Evolutionary conservation across 2,113 vertebrate genomes (phyloP).

Genomic region (Promerops cafer): DNA sequence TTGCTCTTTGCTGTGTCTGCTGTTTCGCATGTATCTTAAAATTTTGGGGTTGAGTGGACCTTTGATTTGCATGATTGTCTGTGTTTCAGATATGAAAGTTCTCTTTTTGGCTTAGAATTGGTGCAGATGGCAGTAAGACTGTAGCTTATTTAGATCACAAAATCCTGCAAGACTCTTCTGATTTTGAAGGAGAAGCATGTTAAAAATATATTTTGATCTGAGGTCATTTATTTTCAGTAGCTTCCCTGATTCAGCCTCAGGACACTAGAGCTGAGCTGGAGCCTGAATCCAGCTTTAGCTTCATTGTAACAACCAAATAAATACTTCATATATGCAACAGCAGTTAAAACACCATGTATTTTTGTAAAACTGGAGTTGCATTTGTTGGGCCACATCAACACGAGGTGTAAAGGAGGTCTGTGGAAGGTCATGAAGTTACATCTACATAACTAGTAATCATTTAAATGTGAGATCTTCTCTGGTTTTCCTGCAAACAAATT

Average conservation of each 20-base stretch:
- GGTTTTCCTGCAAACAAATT: neutral
- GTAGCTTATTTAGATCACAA: slow-evolving; percentile 9
- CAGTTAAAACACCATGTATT: neutral
- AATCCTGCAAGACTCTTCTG: neutral
- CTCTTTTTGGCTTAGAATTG: slow-evolving; percentile 24
- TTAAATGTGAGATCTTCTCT: neutral
- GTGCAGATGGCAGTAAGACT: slow-evolving; percentile 27
- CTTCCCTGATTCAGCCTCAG: neutral
- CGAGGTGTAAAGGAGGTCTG: neutral
- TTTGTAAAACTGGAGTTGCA: neutral
- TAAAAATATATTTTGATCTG: neutral
- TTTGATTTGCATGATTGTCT: slow-evolving; percentile 5
- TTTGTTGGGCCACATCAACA: neutral
- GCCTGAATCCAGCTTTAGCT: neutral
- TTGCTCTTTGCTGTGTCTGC: neutral
- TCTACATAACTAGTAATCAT: neutral
- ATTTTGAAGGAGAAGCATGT: neutral
- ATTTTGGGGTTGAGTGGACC: neutral
- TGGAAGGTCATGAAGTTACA: neutral
- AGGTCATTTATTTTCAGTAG: neutral
- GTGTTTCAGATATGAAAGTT: neutral
- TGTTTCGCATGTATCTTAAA: neutral
- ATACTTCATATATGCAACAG: neutral
- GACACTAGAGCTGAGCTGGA: neutral
- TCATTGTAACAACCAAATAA: neutral